phyloP scores from a whole-genome alignment of 2,888 invertebrate genomes.

The Philereme transversata region DNA sequence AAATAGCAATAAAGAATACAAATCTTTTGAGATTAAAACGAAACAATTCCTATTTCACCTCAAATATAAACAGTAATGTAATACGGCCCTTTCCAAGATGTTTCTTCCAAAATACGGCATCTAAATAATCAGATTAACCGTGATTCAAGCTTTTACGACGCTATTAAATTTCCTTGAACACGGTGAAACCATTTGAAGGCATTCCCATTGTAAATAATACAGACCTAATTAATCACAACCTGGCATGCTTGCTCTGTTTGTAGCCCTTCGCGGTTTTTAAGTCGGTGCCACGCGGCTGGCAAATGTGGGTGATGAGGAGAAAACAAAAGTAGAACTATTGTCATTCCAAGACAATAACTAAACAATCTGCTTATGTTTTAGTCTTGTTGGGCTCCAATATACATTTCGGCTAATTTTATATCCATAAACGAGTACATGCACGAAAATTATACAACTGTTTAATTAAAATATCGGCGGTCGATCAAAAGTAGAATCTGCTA shows the following conservation, averaged over 20 bases:
- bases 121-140: conserved; percentile 40
- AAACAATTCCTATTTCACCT: conserved; percentile 5
- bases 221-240: conserved; percentile 45
- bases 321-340: too few species aligned
- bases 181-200: conserved; percentile 36
- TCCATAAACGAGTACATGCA: too few species aligned
- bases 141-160: conserved; percentile 39
- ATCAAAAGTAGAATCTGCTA: too few species aligned
- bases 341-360: too few species aligned
- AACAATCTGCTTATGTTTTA: too few species aligned
- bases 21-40: not conserved
- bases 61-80: conserved; percentile 19
- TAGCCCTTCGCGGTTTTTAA: not conserved
- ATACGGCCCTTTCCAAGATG: conserved; percentile 30
- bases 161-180: conserved; percentile 39
- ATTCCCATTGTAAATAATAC: conserved; percentile 42
- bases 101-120: conserved; percentile 28
- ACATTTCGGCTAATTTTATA: too few species aligned
- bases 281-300: not conserved
- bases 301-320: not conserved
- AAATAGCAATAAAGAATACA: not conserved
- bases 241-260: conserved; percentile 9
- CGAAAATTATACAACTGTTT: too few species aligned
- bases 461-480: too few species aligned
- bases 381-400: too few species aligned